Percentiles rank a stretch among this genome's conserved stretches.
Conservation (phyloP, 2,888 invertebrate genomes). For the Chloroclystis v-ata region DNA sequence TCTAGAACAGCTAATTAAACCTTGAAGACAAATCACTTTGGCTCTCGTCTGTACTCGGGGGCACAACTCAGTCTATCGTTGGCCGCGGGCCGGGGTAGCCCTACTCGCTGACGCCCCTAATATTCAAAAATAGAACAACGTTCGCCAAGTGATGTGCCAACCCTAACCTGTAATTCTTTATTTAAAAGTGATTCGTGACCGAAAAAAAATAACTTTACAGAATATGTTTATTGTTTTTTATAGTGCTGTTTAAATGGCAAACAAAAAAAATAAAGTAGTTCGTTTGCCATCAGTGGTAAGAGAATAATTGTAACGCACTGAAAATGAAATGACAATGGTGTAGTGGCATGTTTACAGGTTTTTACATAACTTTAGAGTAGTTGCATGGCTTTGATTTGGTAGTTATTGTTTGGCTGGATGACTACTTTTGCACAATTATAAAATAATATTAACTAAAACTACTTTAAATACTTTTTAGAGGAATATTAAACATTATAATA, state of each 20-base stretch:
- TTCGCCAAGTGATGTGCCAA: constrained; percentile 33
- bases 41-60: constrained; percentile 28
- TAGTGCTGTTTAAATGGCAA: constrained; percentile 53
- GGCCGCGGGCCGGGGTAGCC: constrained; percentile 44
- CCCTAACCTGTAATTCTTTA: neutral
- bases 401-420: constrained; percentile 3
- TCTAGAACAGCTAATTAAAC: constrained; percentile 25
- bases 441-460: too few relatives aligned
- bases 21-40: constrained; percentile 30
- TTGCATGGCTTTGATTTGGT: constrained; percentile 40
- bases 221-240: constrained; percentile 29
- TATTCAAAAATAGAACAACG: constrained; percentile 35
- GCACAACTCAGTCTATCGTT: constrained; percentile 56
- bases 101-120: constrained; percentile 34
- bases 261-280: constrained; percentile 70
- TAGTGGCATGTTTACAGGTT: constrained; percentile 72
- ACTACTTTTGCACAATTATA: neutral
- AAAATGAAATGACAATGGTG: constrained; percentile 46
- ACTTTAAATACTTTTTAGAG: too few relatives aligned
- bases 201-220: too few relatives aligned
- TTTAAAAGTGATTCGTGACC: neutral
- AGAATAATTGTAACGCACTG: constrained; percentile 48
- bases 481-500: too few relatives aligned
- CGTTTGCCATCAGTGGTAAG: constrained; percentile 76
- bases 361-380: constrained; percentile 57